Evolutionary conservation across 2,113 vertebrate genomes (phyloP).

Genomic region (Dicentrarchus labrax): DNA sequence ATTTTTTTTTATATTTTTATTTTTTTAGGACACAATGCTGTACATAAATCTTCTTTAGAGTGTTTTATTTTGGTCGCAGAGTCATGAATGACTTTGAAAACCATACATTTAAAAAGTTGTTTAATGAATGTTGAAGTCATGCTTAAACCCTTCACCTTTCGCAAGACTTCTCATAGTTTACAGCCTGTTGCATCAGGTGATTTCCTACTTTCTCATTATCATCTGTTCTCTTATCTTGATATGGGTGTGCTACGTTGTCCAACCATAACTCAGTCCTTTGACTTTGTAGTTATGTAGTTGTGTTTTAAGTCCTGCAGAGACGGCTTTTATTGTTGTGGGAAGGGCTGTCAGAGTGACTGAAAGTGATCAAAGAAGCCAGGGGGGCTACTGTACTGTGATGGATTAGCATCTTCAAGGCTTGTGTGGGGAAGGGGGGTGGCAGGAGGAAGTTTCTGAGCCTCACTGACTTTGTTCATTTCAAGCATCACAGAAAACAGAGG

Average conservation of each 20-base stretch:
- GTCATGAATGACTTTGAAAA: not conserved
- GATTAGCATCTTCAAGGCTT: constrained; percentile 75
- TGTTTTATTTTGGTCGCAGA: not conserved
- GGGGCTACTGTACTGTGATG: constrained; percentile 71
- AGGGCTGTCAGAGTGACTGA: constrained; percentile 52
- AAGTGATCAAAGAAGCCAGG: constrained; percentile 68
- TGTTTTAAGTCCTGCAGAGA: constrained; percentile 48
- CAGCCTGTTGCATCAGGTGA: constrained; percentile 51
- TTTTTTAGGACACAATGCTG: not conserved
- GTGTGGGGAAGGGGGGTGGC: constrained; percentile 2
- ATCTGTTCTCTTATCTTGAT: constrained; percentile 52
- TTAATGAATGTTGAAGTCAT: constrained; percentile 14
- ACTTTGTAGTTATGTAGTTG: constrained; percentile 51
- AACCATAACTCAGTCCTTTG: constrained; percentile 48
- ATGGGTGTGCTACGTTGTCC: constrained; percentile 12
- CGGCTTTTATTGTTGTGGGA: constrained; percentile 63
- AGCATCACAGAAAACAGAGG: constrained; percentile 52
- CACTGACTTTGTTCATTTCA: constrained; percentile 62
- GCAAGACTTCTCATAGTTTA: not conserved
- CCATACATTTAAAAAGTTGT: not conserved
- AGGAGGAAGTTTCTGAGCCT: constrained; percentile 46
- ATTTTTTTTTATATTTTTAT: not conserved
- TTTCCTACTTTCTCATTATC: constrained; percentile 60
- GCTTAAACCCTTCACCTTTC: constrained; percentile 19
- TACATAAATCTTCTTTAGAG: not conserved